Base-by-base conservation (phyloP, 2,888 invertebrate genomes). In the Stenchaetothrips biformis region DNA sequence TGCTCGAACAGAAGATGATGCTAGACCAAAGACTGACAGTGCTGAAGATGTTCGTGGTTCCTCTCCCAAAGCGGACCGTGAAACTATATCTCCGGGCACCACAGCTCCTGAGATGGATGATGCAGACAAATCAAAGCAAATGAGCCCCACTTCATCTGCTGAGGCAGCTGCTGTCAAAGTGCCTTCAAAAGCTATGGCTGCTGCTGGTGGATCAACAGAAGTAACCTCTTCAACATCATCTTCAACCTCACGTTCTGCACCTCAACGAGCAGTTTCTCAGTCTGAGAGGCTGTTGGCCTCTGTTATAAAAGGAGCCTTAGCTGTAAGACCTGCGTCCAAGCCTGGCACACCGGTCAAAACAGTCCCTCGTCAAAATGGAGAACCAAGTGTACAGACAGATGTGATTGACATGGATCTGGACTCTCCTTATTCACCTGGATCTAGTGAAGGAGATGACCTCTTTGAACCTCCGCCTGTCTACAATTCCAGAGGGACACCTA, bases 361-460 rank as follows among this genome's bases (percentile, higher is more conserved):
- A 7, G 3, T 74, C n/a, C 47, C 81, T 67, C 81, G 80, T 25
- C 81, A 82, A 74, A 82, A 81, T 81, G 82, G 81, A 21, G 82
- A 82, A 48, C 77, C 80, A 37, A 79, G 67, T 74, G 67, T 7
- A 9, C 80, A 77, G 78, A 81, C 74, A 25, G 80, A 82, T 77
- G 78, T 81, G n/a, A 79, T 82, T 77, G 81, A 83, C 49, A 79
- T 82, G 62, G 82, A 82, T 79, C 53, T 80, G 47, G 80, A 81
- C 25, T 95, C 95, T 37, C 96, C 96, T 0, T 95, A 96, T 88
- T 95, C 95, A 79, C 95, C 95, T 0, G 95, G 94, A 78, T 94
- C 95, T n/a, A 93, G 93, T 84, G 93, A 95, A 87, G 95, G 94
- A 85, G 95, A 95, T 84, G 95, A 95, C 86, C 89, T 95, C 83